Conservation (phyloP, 2,797 vertebrate genomes). For the Acomys russatus region DNA sequence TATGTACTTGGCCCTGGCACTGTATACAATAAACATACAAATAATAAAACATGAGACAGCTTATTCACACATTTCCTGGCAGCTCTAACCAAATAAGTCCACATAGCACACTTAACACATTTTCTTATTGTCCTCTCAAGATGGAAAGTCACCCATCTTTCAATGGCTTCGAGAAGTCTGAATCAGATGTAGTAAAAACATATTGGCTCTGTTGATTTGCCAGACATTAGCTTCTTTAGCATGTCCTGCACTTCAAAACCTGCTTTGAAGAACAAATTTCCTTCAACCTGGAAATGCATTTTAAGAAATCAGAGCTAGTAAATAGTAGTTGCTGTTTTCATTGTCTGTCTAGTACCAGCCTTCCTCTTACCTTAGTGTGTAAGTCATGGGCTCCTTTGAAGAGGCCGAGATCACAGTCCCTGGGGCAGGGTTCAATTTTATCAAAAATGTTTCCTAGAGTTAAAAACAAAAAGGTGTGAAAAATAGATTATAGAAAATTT, state of each 20-base stretch:
- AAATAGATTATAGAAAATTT: slow-evolving; percentile 24
- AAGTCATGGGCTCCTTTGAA: slow-evolving; percentile 88
- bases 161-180: slow-evolving; percentile 89
- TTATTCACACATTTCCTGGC: slow-evolving; percentile 39
- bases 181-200: slow-evolving; percentile 89
- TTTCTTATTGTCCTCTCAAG: slow-evolving; percentile 92
- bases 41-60: not conserved
- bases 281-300: slow-evolving; percentile 93
- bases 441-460: slow-evolving; percentile 89
- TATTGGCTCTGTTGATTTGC: slow-evolving; percentile 92
- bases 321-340: slow-evolving; percentile 84
- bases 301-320: slow-evolving; percentile 92
- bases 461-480: slow-evolving; percentile 53
- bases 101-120: slow-evolving; percentile 88
- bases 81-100: slow-evolving; percentile 80
- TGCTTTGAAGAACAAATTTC: slow-evolving; percentile 93
- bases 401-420: slow-evolving; percentile 65
- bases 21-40: not conserved
- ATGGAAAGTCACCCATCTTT: slow-evolving; percentile 90
- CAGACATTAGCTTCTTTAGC: slow-evolving; percentile 91
- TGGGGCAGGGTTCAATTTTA: slow-evolving; percentile 83
- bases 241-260: slow-evolving; percentile 91
- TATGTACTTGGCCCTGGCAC: too few species aligned
- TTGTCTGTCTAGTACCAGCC: slow-evolving; percentile 79
- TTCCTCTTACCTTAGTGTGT: slow-evolving; percentile 90